Percentiles rank a stretch among this genome's conserved stretches.
These are phyloP conservation scores for Chrysolina oricalcia DNA, from an alignment of 2,888 invertebrate genomes.

Conservation along the genomic window DNA sequence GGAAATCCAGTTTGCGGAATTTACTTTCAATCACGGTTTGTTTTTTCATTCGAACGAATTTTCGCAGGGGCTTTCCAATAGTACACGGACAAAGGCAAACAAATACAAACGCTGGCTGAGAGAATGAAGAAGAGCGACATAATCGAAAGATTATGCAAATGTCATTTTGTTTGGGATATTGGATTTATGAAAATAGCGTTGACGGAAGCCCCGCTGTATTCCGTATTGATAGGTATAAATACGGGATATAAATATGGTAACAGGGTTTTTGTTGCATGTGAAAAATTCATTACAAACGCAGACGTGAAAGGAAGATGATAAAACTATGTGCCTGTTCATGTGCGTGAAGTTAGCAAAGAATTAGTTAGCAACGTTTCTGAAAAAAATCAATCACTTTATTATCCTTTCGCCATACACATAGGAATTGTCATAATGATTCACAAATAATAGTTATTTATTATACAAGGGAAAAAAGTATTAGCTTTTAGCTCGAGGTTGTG, in stretches of 20 bases:
- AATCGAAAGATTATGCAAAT: conserved; percentile 72
- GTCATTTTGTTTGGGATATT: conserved; percentile 71
- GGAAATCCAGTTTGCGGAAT: conserved; percentile 45
- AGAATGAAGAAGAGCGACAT: conserved; percentile 59
- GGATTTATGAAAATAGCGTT: conserved; percentile 70
- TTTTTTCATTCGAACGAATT: conserved; percentile 57
- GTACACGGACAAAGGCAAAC: conserved; percentile 44
- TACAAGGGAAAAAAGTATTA: too few species aligned
- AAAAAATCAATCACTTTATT: too few species aligned
- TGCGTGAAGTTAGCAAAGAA: too few species aligned
- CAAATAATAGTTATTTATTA: too few species aligned
- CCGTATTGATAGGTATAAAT: conserved; percentile 64
- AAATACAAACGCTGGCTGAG: conserved; percentile 48
- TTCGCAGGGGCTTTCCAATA: conserved; percentile 40
- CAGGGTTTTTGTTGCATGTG: conserved; percentile 51
- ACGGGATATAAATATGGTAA: conserved; percentile 58
- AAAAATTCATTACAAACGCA: conserved; percentile 25
- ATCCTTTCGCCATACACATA: too few species aligned
- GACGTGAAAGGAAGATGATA: not conserved
- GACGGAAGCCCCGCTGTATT: conserved; percentile 63
- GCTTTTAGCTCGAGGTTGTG: too few species aligned
- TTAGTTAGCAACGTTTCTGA: too few species aligned
- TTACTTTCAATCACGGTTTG: conserved; percentile 58
- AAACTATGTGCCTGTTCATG: not conserved
- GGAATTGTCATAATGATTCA: too few species aligned